Evolutionary conservation across 2,888 invertebrate genomes (phyloP).

Genomic region (Trissolcus japonicus): DNA sequence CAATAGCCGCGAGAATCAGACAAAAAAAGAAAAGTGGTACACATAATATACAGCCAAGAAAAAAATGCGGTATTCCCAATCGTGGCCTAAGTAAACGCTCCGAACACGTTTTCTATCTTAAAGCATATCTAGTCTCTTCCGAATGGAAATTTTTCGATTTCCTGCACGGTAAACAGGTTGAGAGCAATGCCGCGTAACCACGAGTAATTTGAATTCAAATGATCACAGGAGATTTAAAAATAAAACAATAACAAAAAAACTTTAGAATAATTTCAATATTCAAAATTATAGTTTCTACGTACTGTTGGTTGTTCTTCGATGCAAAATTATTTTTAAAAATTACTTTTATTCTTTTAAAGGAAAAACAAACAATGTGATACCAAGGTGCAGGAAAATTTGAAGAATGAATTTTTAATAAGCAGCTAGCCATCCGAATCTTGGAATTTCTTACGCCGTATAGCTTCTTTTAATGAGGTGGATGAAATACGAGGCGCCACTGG

Average conservation of each 20-base stretch:
- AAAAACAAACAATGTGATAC: slow-evolving; percentile 28
- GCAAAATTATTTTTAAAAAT: too few species aligned
- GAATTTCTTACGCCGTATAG: slow-evolving; percentile 43
- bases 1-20: not conserved
- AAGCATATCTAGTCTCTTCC: slow-evolving; percentile 33
- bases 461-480: slow-evolving; percentile 51
- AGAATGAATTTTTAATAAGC: slow-evolving; percentile 52
- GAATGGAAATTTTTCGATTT: slow-evolving; percentile 57
- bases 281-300: too few species aligned
- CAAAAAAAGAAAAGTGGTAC: slow-evolving; percentile 14
- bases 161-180: slow-evolving; percentile 42
- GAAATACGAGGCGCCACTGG: slow-evolving; percentile 52
- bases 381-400: slow-evolving; percentile 32
- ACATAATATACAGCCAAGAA: slow-evolving; percentile 32
- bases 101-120: slow-evolving; percentile 59
- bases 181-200: slow-evolving; percentile 51
- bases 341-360: not conserved
- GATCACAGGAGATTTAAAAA: too few species aligned
- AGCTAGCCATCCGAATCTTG: slow-evolving; percentile 21
- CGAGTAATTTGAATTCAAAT: not conserved
- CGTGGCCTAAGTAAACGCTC: slow-evolving; percentile 37
- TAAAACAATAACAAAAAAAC: too few species aligned
- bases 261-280: too few species aligned
- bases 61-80: slow-evolving; percentile 27
- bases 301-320: too few species aligned